Percentiles rank a stretch among this genome's conserved stretches.
phyloP scores from a whole-genome alignment of 2,113 vertebrate species.

The Pteruthius melanotis region DNA sequence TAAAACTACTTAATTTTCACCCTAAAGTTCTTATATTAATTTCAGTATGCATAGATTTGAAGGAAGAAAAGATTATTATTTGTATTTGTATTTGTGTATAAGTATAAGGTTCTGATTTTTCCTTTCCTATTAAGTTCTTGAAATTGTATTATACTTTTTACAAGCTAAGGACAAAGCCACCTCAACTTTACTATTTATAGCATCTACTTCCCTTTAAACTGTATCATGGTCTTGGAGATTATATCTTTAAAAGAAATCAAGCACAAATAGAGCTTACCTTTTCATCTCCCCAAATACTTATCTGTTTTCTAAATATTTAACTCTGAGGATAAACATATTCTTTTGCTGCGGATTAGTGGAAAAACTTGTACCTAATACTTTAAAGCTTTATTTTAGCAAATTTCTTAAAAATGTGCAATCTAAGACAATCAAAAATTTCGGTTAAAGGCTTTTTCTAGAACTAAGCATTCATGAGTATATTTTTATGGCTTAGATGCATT shows the following conservation, averaged over 20 bases:
- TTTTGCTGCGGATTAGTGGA: neutral
- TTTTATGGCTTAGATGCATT: neutral
- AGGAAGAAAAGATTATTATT: neutral
- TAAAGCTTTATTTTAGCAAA: neutral
- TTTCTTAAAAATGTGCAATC: neutral
- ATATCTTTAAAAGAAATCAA: neutral
- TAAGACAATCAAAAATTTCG: neutral
- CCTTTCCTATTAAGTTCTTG: neutral
- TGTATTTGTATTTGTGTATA: neutral
- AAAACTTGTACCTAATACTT: neutral
- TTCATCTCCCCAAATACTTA: neutral
- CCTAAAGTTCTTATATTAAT: neutral
- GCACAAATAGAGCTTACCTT: neutral
- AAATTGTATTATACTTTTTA: neutral
- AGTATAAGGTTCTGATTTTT: neutral
- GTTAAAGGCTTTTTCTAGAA: neutral
- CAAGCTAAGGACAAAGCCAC: neutral
- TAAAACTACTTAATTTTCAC: neutral
- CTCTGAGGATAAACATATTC: neutral
- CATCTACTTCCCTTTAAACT: neutral
- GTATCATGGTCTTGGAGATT: neutral
- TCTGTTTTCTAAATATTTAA: neutral
- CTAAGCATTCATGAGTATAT: accelerated
- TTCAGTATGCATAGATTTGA: neutral
- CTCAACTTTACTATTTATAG: neutral